Conservation (phyloP, 2,797 vertebrate genomes). For the Esox lucius region DNA sequence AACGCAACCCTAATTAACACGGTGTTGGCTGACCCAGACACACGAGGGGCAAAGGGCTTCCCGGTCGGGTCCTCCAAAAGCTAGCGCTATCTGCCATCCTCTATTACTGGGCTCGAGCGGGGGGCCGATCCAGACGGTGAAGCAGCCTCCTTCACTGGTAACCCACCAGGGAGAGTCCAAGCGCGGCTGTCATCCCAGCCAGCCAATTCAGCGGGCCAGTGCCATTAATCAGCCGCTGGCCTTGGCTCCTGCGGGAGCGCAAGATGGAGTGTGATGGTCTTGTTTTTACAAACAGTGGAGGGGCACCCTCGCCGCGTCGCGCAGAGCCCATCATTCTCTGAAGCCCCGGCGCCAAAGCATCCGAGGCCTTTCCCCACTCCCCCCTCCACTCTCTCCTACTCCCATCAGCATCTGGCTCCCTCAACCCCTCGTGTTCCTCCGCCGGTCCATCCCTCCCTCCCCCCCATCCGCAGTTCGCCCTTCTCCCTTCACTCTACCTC, state of each 20-base stretch:
- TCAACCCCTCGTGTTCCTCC: slow-evolving; percentile 41
- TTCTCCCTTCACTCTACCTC: slow-evolving; percentile 25
- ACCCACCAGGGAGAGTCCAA: slow-evolving; percentile 71
- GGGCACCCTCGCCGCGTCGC: slow-evolving; percentile 72
- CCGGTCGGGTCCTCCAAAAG: slow-evolving; percentile 51
- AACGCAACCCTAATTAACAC: slow-evolving; percentile 25
- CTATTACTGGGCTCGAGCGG: slow-evolving; percentile 58
- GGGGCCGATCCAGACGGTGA: slow-evolving; percentile 58
- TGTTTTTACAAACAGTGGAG: slow-evolving; percentile 83
- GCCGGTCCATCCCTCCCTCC: slow-evolving; percentile 1
- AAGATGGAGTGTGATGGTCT: slow-evolving; percentile 86
- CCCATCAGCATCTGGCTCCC: slow-evolving; percentile 34
- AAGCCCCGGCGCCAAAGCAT: slow-evolving; percentile 43
- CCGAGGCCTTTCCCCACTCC: slow-evolving; percentile 63
- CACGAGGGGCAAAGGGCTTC: slow-evolving; percentile 45
- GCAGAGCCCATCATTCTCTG: slow-evolving; percentile 70
- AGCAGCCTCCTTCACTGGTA: slow-evolving; percentile 61
- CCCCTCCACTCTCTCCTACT: slow-evolving; percentile 47
- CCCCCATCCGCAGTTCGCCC: slow-evolving; percentile 47
- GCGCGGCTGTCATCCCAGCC: slow-evolving; percentile 74
- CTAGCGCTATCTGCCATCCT: slow-evolving; percentile 58
- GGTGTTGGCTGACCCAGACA: slow-evolving; percentile 40
- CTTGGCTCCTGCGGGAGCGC: slow-evolving; percentile 74
- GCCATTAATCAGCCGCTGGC: slow-evolving; percentile 80
- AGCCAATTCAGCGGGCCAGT: slow-evolving; percentile 75